Evolutionary conservation across 37 sponge, comb jelly and placozoan genomes (phyloP).

Genomic region (Theonella swinhoei): DNA sequence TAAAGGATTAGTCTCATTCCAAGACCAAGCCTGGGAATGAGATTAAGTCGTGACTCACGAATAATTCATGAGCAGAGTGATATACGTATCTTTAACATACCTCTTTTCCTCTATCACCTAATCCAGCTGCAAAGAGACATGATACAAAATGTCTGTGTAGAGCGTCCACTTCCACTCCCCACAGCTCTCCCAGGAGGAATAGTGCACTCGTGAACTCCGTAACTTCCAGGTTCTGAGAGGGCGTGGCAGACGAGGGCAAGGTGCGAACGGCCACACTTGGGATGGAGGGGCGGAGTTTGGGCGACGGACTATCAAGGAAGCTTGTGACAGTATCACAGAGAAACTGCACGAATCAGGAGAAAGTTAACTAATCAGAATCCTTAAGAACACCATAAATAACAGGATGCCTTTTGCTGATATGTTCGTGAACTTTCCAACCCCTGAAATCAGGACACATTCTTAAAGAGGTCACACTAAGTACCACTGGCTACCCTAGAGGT

Average conservation of each 20-base stretch:
- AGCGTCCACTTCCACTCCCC: conserved; percentile 33
- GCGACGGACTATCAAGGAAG: neutral
- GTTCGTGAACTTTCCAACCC: no score
- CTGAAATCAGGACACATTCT: no score
- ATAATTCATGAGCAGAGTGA: neutral
- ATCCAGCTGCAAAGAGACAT: conserved; percentile 53
- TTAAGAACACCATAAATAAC: neutral
- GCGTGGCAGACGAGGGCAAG: neutral
- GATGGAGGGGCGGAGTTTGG: neutral
- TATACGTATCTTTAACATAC: conserved; percentile 24
- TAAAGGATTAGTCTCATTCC: no score
- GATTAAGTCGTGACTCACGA: no score
- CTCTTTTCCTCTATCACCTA: conserved; percentile 38
- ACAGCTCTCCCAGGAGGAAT: conserved; percentile 39
- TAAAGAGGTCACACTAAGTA: no score
- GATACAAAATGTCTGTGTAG: conserved; percentile 45
- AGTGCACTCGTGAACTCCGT: conserved; percentile 27
- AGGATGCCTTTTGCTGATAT: no score
- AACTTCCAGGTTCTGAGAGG: conserved; percentile 5
- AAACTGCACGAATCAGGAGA: conserved; percentile 15
- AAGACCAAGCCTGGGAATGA: no score
- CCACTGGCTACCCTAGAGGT: no score
- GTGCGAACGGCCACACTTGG: neutral
- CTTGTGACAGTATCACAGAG: conserved; percentile 22
- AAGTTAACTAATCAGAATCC: neutral